A percentile compares a stretch with the other conserved stretches of the same genome.
phyloP scores from a whole-genome alignment of 2,113 vertebrate species.

The Silurus glanis region DNA sequence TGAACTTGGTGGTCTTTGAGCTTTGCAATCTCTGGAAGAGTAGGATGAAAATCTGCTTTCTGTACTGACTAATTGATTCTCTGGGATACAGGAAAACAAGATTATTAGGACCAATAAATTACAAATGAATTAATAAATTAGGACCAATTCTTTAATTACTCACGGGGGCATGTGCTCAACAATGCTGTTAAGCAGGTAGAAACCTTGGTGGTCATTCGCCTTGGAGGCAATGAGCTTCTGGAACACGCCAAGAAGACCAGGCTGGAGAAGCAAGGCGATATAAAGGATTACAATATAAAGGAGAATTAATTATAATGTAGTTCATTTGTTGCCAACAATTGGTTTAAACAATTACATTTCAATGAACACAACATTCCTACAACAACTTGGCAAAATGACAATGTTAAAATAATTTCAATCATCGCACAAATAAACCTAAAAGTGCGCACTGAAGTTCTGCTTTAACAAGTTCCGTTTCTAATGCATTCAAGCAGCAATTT shows the following conservation, averaged over 20 bases:
- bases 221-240: conserved; percentile 98
- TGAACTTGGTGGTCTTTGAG: conserved; percentile 98
- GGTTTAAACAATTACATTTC: neutral
- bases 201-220: conserved; percentile 97
- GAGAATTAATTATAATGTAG: neutral
- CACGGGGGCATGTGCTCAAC: conserved; percentile 94
- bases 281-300: neutral
- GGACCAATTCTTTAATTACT: conserved; percentile 59
- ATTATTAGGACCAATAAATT: neutral
- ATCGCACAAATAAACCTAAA: neutral
- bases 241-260: conserved; percentile 94
- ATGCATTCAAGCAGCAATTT: neutral
- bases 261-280: conserved; percentile 67
- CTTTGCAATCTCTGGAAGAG: conserved; percentile 97
- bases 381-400: neutral
- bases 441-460: neutral
- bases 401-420: neutral
- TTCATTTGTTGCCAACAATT: neutral
- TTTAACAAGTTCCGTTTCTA: neutral
- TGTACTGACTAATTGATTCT: conserved; percentile 89
- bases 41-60: conserved; percentile 96
- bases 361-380: neutral
- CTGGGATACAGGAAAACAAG: conserved; percentile 63
- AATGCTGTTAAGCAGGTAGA: conserved; percentile 96
- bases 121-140: neutral